Evolutionary conservation across 2,888 invertebrate genomes (phyloP).

Genomic region (Temnothorax rugatulus): DNA sequence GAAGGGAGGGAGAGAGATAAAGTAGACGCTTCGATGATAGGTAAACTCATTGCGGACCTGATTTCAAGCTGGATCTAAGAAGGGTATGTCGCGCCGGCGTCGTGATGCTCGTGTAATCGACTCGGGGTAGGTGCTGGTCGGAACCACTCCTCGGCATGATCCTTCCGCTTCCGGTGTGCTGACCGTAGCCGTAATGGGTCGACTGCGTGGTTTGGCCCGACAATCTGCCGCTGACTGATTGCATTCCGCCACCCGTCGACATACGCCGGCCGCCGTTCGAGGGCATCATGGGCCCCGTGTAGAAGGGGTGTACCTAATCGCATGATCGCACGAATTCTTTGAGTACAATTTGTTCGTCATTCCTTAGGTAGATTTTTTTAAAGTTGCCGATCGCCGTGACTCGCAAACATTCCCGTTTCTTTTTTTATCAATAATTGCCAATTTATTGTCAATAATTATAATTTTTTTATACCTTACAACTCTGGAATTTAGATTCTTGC

Average conservation of each 20-base stretch:
- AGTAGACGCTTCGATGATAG: not conserved
- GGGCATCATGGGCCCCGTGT: constrained; percentile 88
- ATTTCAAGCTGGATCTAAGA: constrained; percentile 93
- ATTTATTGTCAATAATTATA: not conserved
- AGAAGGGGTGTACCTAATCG: constrained; percentile 93
- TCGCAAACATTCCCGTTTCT: constrained; percentile 16
- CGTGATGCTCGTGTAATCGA: constrained; percentile 92
- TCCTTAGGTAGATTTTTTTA: not conserved
- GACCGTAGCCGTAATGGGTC: constrained; percentile 86
- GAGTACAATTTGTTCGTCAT: not conserved
- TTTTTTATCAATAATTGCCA: constrained; percentile 24
- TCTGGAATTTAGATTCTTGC: not conserved
- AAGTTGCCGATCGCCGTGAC: constrained; percentile 4
- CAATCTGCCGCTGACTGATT: constrained; percentile 85
- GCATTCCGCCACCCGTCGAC: constrained; percentile 89
- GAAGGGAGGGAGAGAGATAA: not conserved
- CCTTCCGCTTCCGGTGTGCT: constrained; percentile 87
- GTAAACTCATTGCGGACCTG: constrained; percentile 85
- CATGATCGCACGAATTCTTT: constrained; percentile 21
- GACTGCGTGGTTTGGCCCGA: constrained; percentile 87
- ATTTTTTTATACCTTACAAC: not conserved
- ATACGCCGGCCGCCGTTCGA: constrained; percentile 88
- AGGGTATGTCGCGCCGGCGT: constrained; percentile 92
- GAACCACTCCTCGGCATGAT: constrained; percentile 95
- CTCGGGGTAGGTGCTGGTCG: constrained; percentile 95